phyloP scores from a whole-genome alignment of 1,140 invertebrate species.

The Macrostomum lignano region DNA sequence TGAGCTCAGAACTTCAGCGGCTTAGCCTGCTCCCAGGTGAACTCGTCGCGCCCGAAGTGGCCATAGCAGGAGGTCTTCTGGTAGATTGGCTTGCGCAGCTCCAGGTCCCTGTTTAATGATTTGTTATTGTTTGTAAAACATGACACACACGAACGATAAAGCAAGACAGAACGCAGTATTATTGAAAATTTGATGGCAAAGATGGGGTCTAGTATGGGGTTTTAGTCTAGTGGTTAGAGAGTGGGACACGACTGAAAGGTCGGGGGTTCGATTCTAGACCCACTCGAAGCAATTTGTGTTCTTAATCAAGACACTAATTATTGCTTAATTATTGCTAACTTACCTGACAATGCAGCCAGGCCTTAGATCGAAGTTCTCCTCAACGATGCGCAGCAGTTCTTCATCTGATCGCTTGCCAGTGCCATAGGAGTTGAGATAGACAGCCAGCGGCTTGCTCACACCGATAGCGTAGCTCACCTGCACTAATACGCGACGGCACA shows the following conservation, averaged over 20 bases:
- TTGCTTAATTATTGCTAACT: slow-evolving; percentile 25
- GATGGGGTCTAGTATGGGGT: too few species aligned
- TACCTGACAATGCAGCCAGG: slow-evolving; percentile 92
- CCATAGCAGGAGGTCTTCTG: slow-evolving; percentile 86
- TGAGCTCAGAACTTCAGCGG: slow-evolving; percentile 12
- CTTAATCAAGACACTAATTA: too few species aligned
- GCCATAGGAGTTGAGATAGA: slow-evolving; percentile 83
- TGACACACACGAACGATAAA: too few species aligned
- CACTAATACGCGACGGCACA: slow-evolving; percentile 56
- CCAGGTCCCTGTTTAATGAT: slow-evolving; percentile 51
- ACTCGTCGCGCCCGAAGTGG: slow-evolving; percentile 79
- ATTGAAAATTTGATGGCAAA: too few species aligned
- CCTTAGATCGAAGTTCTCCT: slow-evolving; percentile 81
- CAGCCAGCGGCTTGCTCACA: slow-evolving; percentile 69
- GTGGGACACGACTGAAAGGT: too few species aligned
- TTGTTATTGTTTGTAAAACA: too few species aligned
- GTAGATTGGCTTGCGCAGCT: slow-evolving; percentile 76
- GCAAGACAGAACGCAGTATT: too few species aligned
- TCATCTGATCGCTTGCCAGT: slow-evolving; percentile 60
- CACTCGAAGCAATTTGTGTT: too few species aligned
- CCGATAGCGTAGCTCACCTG: slow-evolving; percentile 92
- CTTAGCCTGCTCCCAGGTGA: slow-evolving; percentile 86
- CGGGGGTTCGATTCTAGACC: too few species aligned
- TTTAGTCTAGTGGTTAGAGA: too few species aligned
- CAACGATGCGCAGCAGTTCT: slow-evolving; percentile 61